These are phyloP conservation scores for Quadriops clusia DNA, from an alignment of 2,888 invertebrate genomes.

Conservation along the genomic window DNA sequence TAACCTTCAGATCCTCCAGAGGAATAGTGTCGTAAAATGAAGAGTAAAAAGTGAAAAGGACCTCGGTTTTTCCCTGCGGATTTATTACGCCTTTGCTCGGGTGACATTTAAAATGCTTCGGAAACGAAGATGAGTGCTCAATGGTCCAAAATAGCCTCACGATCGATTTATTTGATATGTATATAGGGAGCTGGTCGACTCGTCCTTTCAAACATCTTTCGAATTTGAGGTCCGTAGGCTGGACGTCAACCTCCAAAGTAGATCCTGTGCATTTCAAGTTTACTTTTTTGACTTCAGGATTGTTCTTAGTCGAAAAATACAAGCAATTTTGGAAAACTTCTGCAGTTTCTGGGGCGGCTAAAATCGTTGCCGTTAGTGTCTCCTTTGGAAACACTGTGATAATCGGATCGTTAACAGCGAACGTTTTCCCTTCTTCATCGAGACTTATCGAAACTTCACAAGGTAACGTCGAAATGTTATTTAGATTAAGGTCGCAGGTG, in stretches of 20 bases:
- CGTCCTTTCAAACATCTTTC: constrained; percentile 44
- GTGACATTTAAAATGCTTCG: no score
- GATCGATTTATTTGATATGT: constrained; percentile 46
- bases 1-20: no score
- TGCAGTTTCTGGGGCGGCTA: no score
- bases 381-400: no score
- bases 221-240: constrained; percentile 37
- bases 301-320: constrained; percentile 44
- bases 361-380: no score
- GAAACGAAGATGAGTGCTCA: no score
- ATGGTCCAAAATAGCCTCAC: constrained; percentile 23
- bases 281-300: constrained; percentile 44
- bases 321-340: no score
- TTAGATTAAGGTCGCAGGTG: constrained; percentile 36
- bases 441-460: constrained; percentile 39
- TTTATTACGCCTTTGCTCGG: no score
- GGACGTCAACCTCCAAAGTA: constrained; percentile 38
- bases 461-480: constrained; percentile 42
- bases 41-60: constrained; percentile 1
- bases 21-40: no score
- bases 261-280: constrained; percentile 42
- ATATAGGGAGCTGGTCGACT: no score
- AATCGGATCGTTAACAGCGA: no score
- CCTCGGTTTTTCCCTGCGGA: no score
- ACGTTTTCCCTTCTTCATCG: constrained; percentile 37